Percentiles rank a stretch among this genome's conserved stretches.
phyloP scores from a whole-genome alignment of 1,140 invertebrate species.

The Helicoverpa zea region DNA sequence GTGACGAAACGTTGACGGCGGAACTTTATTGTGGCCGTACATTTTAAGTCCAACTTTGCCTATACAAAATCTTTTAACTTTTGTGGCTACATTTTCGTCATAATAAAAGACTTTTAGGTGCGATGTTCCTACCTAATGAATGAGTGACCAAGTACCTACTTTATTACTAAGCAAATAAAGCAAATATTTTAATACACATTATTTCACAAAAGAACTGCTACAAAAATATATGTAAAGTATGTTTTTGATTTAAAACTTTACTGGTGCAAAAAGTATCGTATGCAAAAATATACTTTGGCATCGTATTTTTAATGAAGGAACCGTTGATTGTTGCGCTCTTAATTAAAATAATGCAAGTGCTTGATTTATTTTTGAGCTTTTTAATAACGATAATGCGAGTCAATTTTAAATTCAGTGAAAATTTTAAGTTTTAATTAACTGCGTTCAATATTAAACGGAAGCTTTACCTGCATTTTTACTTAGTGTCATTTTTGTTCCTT shows the following conservation, averaged over 20 bases:
- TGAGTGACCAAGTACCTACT: too few relatives aligned
- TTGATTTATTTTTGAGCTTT: neutral
- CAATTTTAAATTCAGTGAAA: conserved; percentile 1
- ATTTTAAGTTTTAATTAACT: neutral
- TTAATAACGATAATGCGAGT: neutral
- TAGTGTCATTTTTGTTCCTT: too few relatives aligned
- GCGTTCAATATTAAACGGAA: too few relatives aligned
- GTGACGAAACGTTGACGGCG: conserved; percentile 7
- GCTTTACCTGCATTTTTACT: too few relatives aligned
- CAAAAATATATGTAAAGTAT: too few relatives aligned
- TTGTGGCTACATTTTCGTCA: neutral
- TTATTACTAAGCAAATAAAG: too few relatives aligned
- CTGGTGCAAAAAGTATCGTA: neutral
- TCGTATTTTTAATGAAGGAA: neutral
- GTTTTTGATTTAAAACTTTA: neutral
- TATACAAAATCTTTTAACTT: neutral
- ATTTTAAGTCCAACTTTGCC: neutral
- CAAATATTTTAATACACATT: too few relatives aligned
- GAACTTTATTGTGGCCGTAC: neutral
- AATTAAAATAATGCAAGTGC: conserved; percentile 12
- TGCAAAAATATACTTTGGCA: neutral
- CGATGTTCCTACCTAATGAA: too few relatives aligned
- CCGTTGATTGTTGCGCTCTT: conserved; percentile 6
- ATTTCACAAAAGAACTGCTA: too few relatives aligned
- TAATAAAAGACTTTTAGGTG: neutral